These are phyloP conservation scores for Galerucella pusilla DNA, from an alignment of 2,888 invertebrate species.

Conservation along the genomic window DNA sequence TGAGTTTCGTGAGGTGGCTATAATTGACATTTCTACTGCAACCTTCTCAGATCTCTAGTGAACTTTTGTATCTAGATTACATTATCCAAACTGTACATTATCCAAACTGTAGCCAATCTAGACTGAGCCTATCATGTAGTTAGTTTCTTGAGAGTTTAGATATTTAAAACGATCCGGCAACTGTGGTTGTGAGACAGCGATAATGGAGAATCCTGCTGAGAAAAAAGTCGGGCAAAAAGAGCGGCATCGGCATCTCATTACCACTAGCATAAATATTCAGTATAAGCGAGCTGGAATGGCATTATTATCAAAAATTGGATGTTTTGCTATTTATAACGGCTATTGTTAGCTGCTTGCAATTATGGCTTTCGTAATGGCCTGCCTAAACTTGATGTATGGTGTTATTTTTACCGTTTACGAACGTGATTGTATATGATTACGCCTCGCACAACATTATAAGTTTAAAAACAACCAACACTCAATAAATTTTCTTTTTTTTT, in stretches of 20 bases:
- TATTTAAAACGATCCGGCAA: slow-evolving; percentile 9
- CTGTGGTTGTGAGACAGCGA: slow-evolving; percentile 6
- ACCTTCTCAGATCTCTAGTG: too few relatives aligned
- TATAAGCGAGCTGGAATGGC: slow-evolving; percentile 44
- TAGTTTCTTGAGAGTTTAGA: background rate
- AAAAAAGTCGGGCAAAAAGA: slow-evolving; percentile 46
- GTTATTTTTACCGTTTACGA: slow-evolving; percentile 29
- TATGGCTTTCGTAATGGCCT: slow-evolving; percentile 33
- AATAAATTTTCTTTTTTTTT: slow-evolving; percentile 8
- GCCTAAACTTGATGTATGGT: slow-evolving; percentile 32
- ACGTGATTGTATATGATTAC: slow-evolving; percentile 26
- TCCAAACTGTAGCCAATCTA: too few relatives aligned
- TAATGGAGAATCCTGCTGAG: slow-evolving; percentile 43
- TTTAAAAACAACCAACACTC: slow-evolving; percentile 15
- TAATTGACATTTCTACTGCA: too few relatives aligned
- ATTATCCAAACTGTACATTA: too few relatives aligned
- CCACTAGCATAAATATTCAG: slow-evolving; percentile 46
- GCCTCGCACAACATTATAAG: slow-evolving; percentile 10
- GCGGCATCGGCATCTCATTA: slow-evolving; percentile 52
- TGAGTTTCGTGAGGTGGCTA: too few relatives aligned
- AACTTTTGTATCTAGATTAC: too few relatives aligned
- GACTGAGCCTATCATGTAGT: too few relatives aligned
- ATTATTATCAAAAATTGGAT: slow-evolving; percentile 47
- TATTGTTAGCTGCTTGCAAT: slow-evolving; percentile 37
- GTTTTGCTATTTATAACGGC: slow-evolving; percentile 38